Evolutionary conservation across 2,888 invertebrate genomes (phyloP).

Genomic region (Machimus rusticus): DNA sequence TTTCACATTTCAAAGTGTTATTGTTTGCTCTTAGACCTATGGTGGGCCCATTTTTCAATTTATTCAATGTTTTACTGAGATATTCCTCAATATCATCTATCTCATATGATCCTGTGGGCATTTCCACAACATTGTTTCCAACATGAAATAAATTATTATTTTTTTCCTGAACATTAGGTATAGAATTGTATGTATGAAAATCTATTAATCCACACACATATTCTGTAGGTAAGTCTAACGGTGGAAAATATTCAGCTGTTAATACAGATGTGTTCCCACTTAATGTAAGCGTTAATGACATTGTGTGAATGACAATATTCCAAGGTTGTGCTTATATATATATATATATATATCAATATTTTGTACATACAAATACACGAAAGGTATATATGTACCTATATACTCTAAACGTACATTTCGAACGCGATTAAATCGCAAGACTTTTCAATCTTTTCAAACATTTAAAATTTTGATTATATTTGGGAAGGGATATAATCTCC

Average conservation of each 20-base stretch:
- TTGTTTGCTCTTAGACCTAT: slow-evolving; percentile 11
- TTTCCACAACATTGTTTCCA: slow-evolving; percentile 48
- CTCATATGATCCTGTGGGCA: slow-evolving; percentile 56
- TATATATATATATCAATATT: no score
- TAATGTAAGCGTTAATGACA: slow-evolving; percentile 51
- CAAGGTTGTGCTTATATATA: no score
- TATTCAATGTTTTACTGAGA: neutral
- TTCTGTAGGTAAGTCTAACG: slow-evolving; percentile 46
- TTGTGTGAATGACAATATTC: neutral
- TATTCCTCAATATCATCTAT: slow-evolving; percentile 51
- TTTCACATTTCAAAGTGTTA: slow-evolving; percentile 36
- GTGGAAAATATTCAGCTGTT: slow-evolving; percentile 44
- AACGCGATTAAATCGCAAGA: no score
- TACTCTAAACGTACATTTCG: no score
- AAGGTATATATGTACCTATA: no score
- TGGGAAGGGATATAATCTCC: no score
- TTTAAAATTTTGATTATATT: no score
- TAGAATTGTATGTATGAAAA: slow-evolving; percentile 48
- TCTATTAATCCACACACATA: slow-evolving; percentile 54
- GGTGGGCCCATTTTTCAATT: neutral
- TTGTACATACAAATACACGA: no score
- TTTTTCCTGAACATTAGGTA: slow-evolving; percentile 55
- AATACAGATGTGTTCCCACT: slow-evolving; percentile 51
- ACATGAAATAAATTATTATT: slow-evolving; percentile 54
- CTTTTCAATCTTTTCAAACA: no score